Conservation (phyloP, 2,888 invertebrate species). For the Hyposoter didymator region DNA sequence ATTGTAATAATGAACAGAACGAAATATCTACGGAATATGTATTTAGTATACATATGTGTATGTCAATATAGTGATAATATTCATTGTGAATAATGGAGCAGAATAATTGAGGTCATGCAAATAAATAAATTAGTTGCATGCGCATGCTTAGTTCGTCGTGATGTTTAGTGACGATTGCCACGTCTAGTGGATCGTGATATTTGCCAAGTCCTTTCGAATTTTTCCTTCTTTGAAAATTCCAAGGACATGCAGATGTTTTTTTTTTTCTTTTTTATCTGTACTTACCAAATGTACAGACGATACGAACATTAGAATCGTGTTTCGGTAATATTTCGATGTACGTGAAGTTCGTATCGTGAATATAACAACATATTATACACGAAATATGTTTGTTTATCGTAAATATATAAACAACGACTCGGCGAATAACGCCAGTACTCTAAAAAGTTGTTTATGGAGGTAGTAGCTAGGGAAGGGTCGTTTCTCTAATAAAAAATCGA, state of each 20-base stretch:
- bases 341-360: conserved; percentile 56
- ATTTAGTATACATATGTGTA: conserved; percentile 33
- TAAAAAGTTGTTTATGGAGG: conserved; percentile 69
- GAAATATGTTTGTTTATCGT: conserved; percentile 42
- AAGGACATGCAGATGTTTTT: conserved; percentile 36
- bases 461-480: conserved; percentile 83
- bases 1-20: conserved; percentile 42
- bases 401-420: conserved; percentile 46
- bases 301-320: conserved; percentile 65
- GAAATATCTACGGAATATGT: conserved; percentile 19
- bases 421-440: conserved; percentile 62
- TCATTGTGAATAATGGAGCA: conserved; percentile 63
- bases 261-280: conserved; percentile 62
- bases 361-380: background rate
- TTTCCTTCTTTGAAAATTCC: conserved; percentile 18
- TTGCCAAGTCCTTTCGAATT: conserved; percentile 11
- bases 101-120: conserved; percentile 73
- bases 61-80: conserved; percentile 37
- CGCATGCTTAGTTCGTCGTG: conserved; percentile 75
- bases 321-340: conserved; percentile 67
- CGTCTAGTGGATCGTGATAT: background rate
- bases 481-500: conserved; percentile 61
- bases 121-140: conserved; percentile 73
- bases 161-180: conserved; percentile 7
- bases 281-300: conserved; percentile 74